A percentile compares a stretch with the other conserved stretches of the same genome.
These are phyloP conservation scores for Lithophane ornitopus DNA, from an alignment of 2,888 invertebrate species.

Conservation along the genomic window DNA sequence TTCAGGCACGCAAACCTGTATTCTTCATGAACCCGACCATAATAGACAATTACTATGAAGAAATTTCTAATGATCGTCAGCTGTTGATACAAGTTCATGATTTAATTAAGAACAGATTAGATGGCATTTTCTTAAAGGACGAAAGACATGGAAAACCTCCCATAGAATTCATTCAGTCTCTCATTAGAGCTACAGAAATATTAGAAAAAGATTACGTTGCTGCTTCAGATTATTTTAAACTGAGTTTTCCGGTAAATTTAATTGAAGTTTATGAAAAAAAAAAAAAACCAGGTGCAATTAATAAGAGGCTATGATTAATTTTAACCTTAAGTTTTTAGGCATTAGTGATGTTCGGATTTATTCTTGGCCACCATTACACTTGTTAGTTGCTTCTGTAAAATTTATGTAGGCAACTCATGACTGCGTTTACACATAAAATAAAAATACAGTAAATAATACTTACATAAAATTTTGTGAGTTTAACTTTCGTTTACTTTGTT, in stretches of 20 bases:
- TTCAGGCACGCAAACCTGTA: slow-evolving; percentile 67
- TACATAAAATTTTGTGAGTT: too few relatives aligned
- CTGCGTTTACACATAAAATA: too few relatives aligned
- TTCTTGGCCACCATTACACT: too few relatives aligned
- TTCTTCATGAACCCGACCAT: slow-evolving; percentile 62
- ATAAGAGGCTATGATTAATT: background rate
- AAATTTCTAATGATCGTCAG: slow-evolving; percentile 48
- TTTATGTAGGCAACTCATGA: too few relatives aligned
- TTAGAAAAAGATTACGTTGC: slow-evolving; percentile 52
- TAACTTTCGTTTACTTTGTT: too few relatives aligned
- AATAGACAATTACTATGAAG: slow-evolving; percentile 57
- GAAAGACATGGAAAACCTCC: slow-evolving; percentile 39
- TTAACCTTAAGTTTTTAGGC: background rate
- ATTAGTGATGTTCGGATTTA: background rate
- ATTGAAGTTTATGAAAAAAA: background rate
- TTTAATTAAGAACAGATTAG: slow-evolving; percentile 56
- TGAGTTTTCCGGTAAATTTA: slow-evolving; percentile 60
- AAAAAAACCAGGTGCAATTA: too few relatives aligned
- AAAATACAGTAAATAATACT: too few relatives aligned
- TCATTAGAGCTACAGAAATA: slow-evolving; percentile 64
- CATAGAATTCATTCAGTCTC: slow-evolving; percentile 56
- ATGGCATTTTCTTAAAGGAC: slow-evolving; percentile 63
- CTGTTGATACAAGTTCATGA: slow-evolving; percentile 60
- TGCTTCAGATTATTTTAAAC: slow-evolving; percentile 58
- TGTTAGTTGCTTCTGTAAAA: too few relatives aligned